Conservation (phyloP, 2,113 vertebrate species). For the Colistium nudipinnis region DNA sequence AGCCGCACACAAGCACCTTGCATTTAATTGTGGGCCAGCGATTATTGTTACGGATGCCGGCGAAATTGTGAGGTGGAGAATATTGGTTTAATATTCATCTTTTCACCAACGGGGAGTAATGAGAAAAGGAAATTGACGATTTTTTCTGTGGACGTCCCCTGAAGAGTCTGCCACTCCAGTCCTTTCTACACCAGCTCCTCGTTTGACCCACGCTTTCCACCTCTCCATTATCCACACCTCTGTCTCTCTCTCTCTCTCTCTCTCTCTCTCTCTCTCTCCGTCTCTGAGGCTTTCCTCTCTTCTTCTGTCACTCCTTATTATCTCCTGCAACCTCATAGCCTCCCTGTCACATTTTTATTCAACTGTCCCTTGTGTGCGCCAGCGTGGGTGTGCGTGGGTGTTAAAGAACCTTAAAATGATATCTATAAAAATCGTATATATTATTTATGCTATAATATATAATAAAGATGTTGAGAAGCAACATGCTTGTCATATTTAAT, state of each 20-base stretch:
- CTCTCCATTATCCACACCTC: slow-evolving; percentile 27
- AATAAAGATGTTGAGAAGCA: too few relatives aligned
- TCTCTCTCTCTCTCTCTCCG: too few relatives aligned
- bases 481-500: not conserved
- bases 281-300: slow-evolving; percentile 13
- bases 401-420: too few relatives aligned
- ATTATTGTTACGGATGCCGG: slow-evolving; percentile 45
- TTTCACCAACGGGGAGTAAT: slow-evolving; percentile 53
- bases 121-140: too few relatives aligned
- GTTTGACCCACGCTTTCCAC: slow-evolving; percentile 6
- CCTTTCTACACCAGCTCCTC: slow-evolving; percentile 19
- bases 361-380: slow-evolving; percentile 3
- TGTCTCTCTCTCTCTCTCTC: slow-evolving; percentile 13
- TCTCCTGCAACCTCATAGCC: slow-evolving; percentile 11
- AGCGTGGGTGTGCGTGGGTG: not conserved
- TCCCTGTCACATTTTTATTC: slow-evolving; percentile 4
- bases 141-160: slow-evolving; percentile 16
- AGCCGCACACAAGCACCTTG: slow-evolving; percentile 22
- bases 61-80: slow-evolving; percentile 34
- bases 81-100: slow-evolving; percentile 39
- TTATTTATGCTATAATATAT: too few relatives aligned
- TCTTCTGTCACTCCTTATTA: slow-evolving; percentile 32
- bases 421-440: too few relatives aligned
- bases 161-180: slow-evolving; percentile 14
- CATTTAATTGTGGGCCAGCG: slow-evolving; percentile 34